These are phyloP conservation scores for Hirtodrosophila cameraria DNA, from an alignment of 2,888 invertebrate species.

Conservation along the genomic window DNA sequence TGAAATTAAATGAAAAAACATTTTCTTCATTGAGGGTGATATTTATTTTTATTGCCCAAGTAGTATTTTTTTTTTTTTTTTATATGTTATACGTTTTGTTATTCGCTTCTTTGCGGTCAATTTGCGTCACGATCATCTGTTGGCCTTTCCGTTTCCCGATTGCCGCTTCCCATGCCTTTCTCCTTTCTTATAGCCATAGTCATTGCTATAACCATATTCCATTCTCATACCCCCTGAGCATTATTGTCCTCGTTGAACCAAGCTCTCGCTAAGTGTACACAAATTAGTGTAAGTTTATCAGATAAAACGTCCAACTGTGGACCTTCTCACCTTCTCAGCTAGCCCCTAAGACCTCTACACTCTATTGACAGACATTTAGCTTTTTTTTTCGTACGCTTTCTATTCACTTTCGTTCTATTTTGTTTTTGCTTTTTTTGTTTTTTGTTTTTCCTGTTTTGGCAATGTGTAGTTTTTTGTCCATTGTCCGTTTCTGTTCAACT, in stretches of 20 bases:
- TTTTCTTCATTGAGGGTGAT: constrained; percentile 51
- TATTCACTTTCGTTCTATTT: constrained; percentile 31
- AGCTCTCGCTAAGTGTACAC: constrained; percentile 68
- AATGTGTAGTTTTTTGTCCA: constrained; percentile 34
- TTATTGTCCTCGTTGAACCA: constrained; percentile 26
- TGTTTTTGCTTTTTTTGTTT: constrained; percentile 14
- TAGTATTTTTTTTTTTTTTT: constrained; percentile 5
- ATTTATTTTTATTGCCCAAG: constrained; percentile 25
- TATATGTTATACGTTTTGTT: neutral
- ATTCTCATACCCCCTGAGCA: constrained; percentile 21
- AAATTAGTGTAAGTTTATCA: constrained; percentile 78
- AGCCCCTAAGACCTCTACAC: constrained; percentile 27
- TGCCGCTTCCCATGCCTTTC: neutral
- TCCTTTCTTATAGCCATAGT: neutral
- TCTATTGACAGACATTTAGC: constrained; percentile 66
- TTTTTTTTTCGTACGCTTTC: constrained; percentile 29
- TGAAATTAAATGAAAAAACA: constrained; percentile 59
- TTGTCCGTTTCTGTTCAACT: constrained; percentile 32
- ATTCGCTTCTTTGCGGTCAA: constrained; percentile 27
- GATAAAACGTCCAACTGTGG: constrained; percentile 60
- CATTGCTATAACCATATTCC: constrained; percentile 27
- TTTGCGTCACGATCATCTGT: constrained; percentile 51
- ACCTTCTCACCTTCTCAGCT: constrained; percentile 13
- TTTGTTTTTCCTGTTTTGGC: constrained; percentile 38
- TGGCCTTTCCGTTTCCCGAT: constrained; percentile 4